phyloP scores from a whole-genome alignment of 2,888 invertebrate species.

The Phengaris alcon region DNA sequence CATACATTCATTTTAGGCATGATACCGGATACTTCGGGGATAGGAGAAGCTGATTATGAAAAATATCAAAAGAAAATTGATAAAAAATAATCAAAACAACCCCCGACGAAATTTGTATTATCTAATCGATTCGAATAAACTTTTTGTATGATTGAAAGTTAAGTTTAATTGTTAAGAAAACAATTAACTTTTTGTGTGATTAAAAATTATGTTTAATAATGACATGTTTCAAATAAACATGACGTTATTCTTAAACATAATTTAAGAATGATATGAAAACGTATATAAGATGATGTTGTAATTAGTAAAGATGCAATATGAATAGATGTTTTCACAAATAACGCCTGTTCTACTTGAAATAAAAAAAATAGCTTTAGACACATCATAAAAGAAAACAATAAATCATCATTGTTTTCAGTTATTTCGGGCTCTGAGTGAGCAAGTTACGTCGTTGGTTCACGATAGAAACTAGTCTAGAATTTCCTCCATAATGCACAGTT shows the following conservation, averaged over 20 bases:
- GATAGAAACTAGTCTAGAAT: background rate
- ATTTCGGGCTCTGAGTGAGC: background rate
- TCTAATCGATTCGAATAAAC: background rate
- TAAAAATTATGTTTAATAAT: too few relatives aligned
- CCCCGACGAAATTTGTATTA: constrained; percentile 26
- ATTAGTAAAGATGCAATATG: background rate
- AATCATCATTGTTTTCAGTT: constrained; percentile 4
- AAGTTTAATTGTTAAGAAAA: too few relatives aligned
- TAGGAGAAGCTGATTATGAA: constrained; percentile 24
- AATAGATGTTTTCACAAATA: background rate
- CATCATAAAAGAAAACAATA: constrained; percentile 12
- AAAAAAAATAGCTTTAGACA: background rate
- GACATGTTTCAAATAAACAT: too few relatives aligned
- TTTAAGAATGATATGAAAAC: background rate
- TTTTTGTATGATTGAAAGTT: too few relatives aligned
- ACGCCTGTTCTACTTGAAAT: background rate
- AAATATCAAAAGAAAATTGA: constrained; percentile 1
- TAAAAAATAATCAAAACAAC: background rate
- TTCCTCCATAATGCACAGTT: background rate
- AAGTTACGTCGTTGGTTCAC: background rate
- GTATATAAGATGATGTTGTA: constrained; percentile 4
- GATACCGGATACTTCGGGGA: constrained; percentile 1
- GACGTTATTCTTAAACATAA: too few relatives aligned
- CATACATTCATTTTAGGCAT: constrained; percentile 9
- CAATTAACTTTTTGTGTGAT: too few relatives aligned